Percentiles rank a stretch among this genome's conserved stretches.
These are phyloP conservation scores for Neolamprologus modestus DNA, from an alignment of 2,113 vertebrate genomes.

Conservation along the genomic window DNA sequence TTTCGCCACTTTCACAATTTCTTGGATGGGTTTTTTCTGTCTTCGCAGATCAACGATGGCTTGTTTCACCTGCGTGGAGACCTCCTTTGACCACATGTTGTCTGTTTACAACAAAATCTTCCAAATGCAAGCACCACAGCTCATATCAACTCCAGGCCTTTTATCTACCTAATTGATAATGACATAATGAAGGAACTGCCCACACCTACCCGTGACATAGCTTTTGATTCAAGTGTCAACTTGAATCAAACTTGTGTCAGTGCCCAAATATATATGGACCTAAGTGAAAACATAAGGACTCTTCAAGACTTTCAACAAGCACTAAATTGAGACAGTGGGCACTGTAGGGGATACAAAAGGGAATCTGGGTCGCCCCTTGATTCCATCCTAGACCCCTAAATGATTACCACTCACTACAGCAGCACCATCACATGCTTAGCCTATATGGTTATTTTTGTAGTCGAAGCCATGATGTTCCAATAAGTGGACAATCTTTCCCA, in stretches of 20 bases:
- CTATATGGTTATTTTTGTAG: not conserved
- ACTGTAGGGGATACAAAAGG: not conserved
- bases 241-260: not conserved
- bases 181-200: not conserved
- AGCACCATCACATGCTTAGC: not conserved
- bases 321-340: not conserved
- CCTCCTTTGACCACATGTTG: not conserved
- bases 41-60: not conserved
- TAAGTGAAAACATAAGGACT: not conserved
- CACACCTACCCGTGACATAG: accelerated
- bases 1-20: not conserved
- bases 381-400: not conserved
- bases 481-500: not conserved
- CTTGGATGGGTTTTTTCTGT: not conserved
- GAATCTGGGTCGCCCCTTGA: not conserved
- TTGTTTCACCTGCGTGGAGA: not conserved
- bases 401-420: not conserved
- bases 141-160: not conserved
- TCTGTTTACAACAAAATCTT: not conserved
- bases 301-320: not conserved
- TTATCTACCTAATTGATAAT: not conserved
- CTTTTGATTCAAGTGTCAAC: not conserved
- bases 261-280: not conserved
- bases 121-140: not conserved
- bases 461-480: not conserved